Percentiles rank a stretch among this genome's conserved stretches.
These are phyloP conservation scores for Bombus confusus DNA, from an alignment of 1,140 invertebrate species.

Conservation along the genomic window DNA sequence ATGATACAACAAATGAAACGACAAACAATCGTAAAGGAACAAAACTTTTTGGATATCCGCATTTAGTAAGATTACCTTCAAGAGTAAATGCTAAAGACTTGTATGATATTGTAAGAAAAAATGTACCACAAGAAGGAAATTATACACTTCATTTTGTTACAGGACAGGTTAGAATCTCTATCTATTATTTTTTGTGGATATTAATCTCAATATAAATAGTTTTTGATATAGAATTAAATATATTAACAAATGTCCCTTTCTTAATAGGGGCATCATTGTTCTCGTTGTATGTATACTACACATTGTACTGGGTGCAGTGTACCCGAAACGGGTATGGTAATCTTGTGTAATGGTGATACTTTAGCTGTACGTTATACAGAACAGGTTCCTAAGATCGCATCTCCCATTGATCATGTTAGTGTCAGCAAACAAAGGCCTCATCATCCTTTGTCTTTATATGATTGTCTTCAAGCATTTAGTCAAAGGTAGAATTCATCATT, in stretches of 20 bases:
- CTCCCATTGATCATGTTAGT: slow-evolving; percentile 78
- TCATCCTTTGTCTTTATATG: slow-evolving; percentile 85
- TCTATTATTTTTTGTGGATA: not conserved
- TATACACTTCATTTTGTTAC: slow-evolving; percentile 83
- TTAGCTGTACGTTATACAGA: slow-evolving; percentile 84
- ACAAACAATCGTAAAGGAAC: slow-evolving; percentile 82
- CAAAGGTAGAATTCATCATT: slow-evolving; percentile 82
- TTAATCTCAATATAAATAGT: too few species aligned
- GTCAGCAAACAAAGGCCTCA: slow-evolving; percentile 80
- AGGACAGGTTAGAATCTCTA: slow-evolving; percentile 78
- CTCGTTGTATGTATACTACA: slow-evolving; percentile 84
- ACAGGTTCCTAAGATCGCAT: slow-evolving; percentile 72
- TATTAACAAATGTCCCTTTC: slow-evolving; percentile 3
- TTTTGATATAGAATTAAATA: not conserved
- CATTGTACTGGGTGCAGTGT: slow-evolving; percentile 86
- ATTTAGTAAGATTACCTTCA: slow-evolving; percentile 84
- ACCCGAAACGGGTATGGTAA: slow-evolving; percentile 81
- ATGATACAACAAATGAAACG: slow-evolving; percentile 82
- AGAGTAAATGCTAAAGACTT: slow-evolving; percentile 83
- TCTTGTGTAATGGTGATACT: slow-evolving; percentile 84
- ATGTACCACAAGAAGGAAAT: slow-evolving; percentile 81
- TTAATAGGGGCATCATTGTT: slow-evolving; percentile 85
- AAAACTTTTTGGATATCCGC: slow-evolving; percentile 85
- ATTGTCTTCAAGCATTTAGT: slow-evolving; percentile 88
- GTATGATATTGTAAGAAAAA: slow-evolving; percentile 81